Evolutionary conservation across 2,797 vertebrate genomes (phyloP).

Genomic region (Nothura maculosa): DNA sequence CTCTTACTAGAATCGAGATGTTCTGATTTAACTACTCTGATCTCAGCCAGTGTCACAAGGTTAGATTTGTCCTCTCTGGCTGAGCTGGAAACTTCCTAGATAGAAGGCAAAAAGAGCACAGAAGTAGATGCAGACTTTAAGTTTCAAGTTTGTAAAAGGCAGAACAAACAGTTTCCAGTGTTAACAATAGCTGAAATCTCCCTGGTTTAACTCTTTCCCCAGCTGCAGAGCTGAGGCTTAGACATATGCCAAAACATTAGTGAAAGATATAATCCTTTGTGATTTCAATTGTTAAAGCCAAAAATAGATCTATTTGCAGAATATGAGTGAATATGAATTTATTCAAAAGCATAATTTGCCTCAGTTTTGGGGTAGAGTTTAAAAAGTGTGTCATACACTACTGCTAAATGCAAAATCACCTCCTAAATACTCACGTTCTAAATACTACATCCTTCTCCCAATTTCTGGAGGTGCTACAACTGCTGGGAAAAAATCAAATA

Average conservation of each 20-base stretch:
- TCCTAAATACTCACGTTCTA: slow-evolving; percentile 24
- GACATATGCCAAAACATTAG: neutral
- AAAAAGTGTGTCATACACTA: slow-evolving; percentile 25
- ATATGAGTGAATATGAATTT: neutral
- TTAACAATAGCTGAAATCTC: slow-evolving; percentile 9
- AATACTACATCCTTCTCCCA: neutral
- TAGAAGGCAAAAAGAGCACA: slow-evolving; percentile 8
- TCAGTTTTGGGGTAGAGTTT: slow-evolving; percentile 13
- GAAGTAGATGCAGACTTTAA: slow-evolving; percentile 9
- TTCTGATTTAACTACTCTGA: slow-evolving; percentile 58
- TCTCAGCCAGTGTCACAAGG: slow-evolving; percentile 56
- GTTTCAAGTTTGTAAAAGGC: slow-evolving; percentile 41
- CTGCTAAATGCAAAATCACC: neutral
- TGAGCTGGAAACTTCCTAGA: slow-evolving; percentile 17
- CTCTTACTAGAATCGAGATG: slow-evolving; percentile 32
- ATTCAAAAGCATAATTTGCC: slow-evolving; percentile 36
- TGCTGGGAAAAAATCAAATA: neutral
- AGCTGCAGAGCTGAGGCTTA: neutral
- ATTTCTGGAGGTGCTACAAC: slow-evolving; percentile 2
- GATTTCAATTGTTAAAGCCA: slow-evolving; percentile 20
- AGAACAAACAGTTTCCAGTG: neutral
- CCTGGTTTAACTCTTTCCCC: slow-evolving; percentile 39
- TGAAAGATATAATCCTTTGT: slow-evolving; percentile 22
- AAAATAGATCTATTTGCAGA: slow-evolving; percentile 33
- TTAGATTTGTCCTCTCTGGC: neutral